Evolutionary conservation across 2,888 invertebrate species (phyloP), one percentile per base, ranked within the genome.

Genomic region (Drosophila phalerata): DNA sequence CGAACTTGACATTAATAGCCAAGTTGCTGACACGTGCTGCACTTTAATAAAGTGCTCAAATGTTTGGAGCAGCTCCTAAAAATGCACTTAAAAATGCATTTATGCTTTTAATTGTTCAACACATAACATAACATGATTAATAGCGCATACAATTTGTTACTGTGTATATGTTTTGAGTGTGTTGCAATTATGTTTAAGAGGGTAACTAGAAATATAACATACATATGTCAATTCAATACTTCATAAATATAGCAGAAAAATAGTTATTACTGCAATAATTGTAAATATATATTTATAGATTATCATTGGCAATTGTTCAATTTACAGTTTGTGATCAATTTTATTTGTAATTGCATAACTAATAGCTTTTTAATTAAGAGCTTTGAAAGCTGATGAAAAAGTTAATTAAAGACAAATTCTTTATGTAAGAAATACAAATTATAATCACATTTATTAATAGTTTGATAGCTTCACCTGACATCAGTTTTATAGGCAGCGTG

Each of bases 1-100:
- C 75, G 87, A 85, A 85, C 84, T 85, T 85, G 84, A 87, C 84
- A 87, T 74, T 78, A 87, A 85, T 85, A 82, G 73, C 68, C 85
- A 84, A 73, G 69, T 62, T 66, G 57, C 52, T 57, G 56, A 65
- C 85, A 79, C 84, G 81, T 81, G 75, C 74, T 69, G 69, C 67
- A 69, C 70, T 84, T 69, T 62, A 79, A 81, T 83, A 71, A 61
- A 57, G 53, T 42, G 40, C 22, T 10, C 47, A 40, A 43, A 38
- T 49, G 47, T 49, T 51, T 40, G n/a, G 42, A 48, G 32, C 49
- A 53, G 48, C 60, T 19, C n/a, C 55, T 32, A 40, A 58, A 52
- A 45, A n/a, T 72, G 72, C 72, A 75, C 73, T 72, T 58, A 32
- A 60, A 60, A 49, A 48, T 73, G 70, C 70, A 73, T 70, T 74